Evolutionary conservation across 2,113 vertebrate species (phyloP).

Genomic region (Mustela nigripes): DNA sequence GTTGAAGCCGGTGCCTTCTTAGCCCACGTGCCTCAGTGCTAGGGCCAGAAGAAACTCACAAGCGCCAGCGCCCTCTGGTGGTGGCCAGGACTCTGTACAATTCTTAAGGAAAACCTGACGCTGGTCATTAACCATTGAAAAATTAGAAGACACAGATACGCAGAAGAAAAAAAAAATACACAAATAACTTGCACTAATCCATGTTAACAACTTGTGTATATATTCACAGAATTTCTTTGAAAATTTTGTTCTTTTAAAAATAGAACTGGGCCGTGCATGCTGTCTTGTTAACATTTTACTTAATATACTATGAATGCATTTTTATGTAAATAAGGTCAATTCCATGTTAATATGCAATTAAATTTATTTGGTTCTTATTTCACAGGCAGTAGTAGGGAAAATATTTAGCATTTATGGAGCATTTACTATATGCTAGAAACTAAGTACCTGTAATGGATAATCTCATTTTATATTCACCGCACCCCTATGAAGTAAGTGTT

Average conservation of each 20-base stretch:
- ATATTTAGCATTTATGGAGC: not conserved
- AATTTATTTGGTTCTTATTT: not conserved
- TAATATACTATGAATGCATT: not conserved
- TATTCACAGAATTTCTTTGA: not conserved
- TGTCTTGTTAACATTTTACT: not conserved
- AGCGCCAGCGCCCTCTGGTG: conserved; percentile 71
- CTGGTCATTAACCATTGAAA: not conserved
- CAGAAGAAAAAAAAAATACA: not conserved
- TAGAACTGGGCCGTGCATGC: not conserved
- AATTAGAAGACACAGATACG: not conserved
- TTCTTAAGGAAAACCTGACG: not conserved
- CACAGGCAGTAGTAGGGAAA: not conserved
- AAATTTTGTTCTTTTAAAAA: not conserved
- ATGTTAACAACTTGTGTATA: not conserved
- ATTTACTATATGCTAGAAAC: not conserved
- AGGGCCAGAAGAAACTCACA: rapidly evolving
- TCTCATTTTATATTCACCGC: not conserved
- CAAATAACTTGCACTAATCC: not conserved
- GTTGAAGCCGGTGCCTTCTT: not conserved
- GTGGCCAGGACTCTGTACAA: not conserved
- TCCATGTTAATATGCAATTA: not conserved
- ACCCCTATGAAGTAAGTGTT: not conserved
- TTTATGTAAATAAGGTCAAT: not conserved
- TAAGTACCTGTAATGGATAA: not conserved
- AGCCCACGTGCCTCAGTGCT: rapidly evolving